Base-by-base conservation (phyloP, 2,888 invertebrate genomes). In the Trichopoda pennipes region DNA sequence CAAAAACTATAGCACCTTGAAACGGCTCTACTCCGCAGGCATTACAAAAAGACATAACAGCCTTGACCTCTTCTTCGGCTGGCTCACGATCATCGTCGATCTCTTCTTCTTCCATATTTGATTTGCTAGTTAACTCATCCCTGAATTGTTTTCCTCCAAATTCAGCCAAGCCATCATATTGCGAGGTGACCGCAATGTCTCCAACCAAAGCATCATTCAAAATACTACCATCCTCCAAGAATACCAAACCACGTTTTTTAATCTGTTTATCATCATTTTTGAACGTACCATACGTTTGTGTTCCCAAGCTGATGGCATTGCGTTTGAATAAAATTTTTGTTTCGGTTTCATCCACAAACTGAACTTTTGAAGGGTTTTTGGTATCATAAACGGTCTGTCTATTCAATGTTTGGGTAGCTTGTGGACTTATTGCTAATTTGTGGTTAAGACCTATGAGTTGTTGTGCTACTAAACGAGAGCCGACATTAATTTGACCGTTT, bases 21-120 rank as follows among this genome's bases (percentile, higher is more conserved):
- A 96, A 96, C 0, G 96, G 96, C 87, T 96, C 96, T 0, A 93
- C 90, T 21, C 94, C 93, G 86, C 96, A 96, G 1, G 94, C 94
- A 77, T 94, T 93, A 90, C 96, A 96, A 2, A 96, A 92, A 85
- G 94, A 93, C 94, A 96, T 95, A 0, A 96, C 95, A 12, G 95
- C 95, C 85, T 93, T 94, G 0, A 96, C 96, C 90, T 96, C 96
- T 38, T 94, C 95, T 89, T 96, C 96, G 0, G 96, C 96, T 0
- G 96, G 96, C 86, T 96, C 96, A 53, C 95, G 92, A 86, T 95
- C 96, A 80, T 95, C 95, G 64, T 93, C 92, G 91, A 93, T 91
- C 4, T 92, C 91, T 85, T 91, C 88, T 80, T 90, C 88, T 80
- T 90, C 89, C 10, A 91, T 87, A 44, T 88, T 90, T 87, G 88